A percentile compares a stretch with the other conserved stretches of the same genome.
These are phyloP conservation scores for Ganaspis brasiliensis DNA, from an alignment of 2,888 invertebrate genomes.

Conservation along the genomic window DNA sequence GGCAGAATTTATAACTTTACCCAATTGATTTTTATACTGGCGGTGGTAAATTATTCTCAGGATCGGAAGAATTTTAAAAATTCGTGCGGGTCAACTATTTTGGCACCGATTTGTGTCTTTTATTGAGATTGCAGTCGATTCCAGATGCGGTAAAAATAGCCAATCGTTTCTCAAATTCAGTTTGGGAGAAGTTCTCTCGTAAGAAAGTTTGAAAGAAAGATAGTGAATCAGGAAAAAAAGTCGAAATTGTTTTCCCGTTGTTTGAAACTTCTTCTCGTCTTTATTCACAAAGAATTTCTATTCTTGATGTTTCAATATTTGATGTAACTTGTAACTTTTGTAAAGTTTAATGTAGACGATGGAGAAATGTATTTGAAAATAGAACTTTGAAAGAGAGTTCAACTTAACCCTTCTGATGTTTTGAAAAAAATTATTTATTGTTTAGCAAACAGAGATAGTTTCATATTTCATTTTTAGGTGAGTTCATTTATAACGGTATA, in stretches of 20 bases:
- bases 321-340: too few relatives aligned
- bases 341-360: too few relatives aligned
- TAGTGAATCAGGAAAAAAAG: not conserved
- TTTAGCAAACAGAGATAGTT: too few relatives aligned
- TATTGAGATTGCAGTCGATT: not conserved
- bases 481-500: too few relatives aligned
- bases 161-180: not conserved
- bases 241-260: not conserved
- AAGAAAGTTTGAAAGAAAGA: slow-evolving; percentile 17
- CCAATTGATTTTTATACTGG: slow-evolving; percentile 25
- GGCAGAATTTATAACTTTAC: slow-evolving; percentile 22
- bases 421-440: too few relatives aligned
- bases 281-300: not conserved
- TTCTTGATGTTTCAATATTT: not conserved
- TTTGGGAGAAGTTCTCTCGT: not conserved
- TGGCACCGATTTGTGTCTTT: not conserved
- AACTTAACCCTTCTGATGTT: too few relatives aligned
- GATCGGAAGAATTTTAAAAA: not conserved
- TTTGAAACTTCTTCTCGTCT: not conserved
- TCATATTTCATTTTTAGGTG: too few relatives aligned
- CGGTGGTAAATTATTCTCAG: slow-evolving; percentile 15
- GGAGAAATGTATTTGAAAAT: too few relatives aligned
- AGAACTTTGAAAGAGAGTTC: too few relatives aligned
- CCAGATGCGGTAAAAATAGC: not conserved
- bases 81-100: not conserved